Base-by-base conservation (phyloP, 2,888 invertebrate genomes). In the Drosophila fungiperda region DNA sequence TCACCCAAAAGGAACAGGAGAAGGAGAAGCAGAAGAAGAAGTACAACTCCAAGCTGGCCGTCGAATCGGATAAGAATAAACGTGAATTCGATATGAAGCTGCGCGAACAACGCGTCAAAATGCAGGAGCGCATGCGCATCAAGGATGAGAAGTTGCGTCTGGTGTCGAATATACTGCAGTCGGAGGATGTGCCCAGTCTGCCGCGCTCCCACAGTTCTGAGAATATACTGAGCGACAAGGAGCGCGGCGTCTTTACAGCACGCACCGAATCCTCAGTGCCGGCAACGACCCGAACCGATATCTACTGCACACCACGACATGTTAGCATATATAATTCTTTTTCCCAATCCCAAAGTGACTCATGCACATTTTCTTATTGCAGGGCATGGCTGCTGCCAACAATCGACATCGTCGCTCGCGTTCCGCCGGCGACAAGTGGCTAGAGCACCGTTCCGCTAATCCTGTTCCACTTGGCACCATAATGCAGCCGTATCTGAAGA, bases 391-490 rank as follows among this genome's bases (percentile, higher is more conserved):
- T 0, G 94, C 96, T 1, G 94, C 95, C 0, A 97, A 97, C 91
- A 95, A 95, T 0, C 94, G 97, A 2, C 96, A 97, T 90, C 94
- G 97, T 20, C 94, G 98, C 32, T 98, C 98, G 0, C 95, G 96
- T 58, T 98, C 98, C 0, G 96, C 96, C 0, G 96, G 96, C 50
- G 94, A 94, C 55, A 94, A 94, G 66, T 99, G 98, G 98, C 94
- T 99, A 1, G 98, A 98, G 91, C 99, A 99, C 85, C 95, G 97
- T 33, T 96, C 98, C 0, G 95, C 95, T 20, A 95, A 96, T 88
- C 94, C 97, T 0, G 96, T 97, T 1, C 97, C 97, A 0, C 94
- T 97, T 79, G 97, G 97, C n/a, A 99, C 98, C 0, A 96, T 99
- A 2, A 94, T 98, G 92, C 98, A 98, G 91, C 98, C 99, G 0